These are phyloP conservation scores for Anguilla pacifica DNA, from an alignment of 2,797 vertebrate genomes.

Conservation along the genomic window DNA sequence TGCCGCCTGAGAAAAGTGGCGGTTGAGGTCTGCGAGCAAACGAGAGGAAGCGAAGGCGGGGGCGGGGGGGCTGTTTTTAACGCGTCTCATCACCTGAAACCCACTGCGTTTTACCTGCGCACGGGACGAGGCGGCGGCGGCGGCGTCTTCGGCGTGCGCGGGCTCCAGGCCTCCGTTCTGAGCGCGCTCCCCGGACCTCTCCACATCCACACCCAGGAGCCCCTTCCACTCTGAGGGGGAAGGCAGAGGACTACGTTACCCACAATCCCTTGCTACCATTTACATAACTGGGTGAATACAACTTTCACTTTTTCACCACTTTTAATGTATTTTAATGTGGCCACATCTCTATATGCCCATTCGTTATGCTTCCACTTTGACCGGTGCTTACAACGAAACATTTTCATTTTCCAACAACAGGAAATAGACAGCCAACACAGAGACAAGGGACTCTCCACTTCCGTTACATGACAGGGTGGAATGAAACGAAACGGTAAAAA, in stretches of 20 bases:
- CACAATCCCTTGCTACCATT: background rate
- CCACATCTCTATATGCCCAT: background rate
- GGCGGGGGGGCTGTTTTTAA: background rate
- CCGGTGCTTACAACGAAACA: background rate
- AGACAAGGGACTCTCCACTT: background rate
- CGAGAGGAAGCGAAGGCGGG: background rate
- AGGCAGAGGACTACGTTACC: slow-evolving; percentile 6
- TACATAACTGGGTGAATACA: background rate
- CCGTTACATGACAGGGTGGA: background rate
- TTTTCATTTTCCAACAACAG: background rate
- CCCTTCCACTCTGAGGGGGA: slow-evolving; percentile 67
- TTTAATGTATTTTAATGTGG: background rate
- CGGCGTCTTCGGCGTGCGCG: slow-evolving; percentile 61
- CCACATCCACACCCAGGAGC: slow-evolving; percentile 51
- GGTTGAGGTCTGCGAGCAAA: background rate
- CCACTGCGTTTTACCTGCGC: slow-evolving; percentile 51
- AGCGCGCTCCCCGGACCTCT: slow-evolving; percentile 62
- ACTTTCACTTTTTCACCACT: background rate
- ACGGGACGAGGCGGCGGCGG: slow-evolving; percentile 42
- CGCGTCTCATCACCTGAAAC: slow-evolving; percentile 11
- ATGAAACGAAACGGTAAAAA: background rate
- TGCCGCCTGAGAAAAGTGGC: background rate
- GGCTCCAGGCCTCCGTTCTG: slow-evolving; percentile 74
- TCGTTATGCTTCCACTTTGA: background rate
- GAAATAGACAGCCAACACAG: background rate